Percentiles rank a stretch among this genome's conserved stretches.
Evolutionary conservation across 2,797 vertebrate species (phyloP).

Genomic region (Microtus agrestis): DNA sequence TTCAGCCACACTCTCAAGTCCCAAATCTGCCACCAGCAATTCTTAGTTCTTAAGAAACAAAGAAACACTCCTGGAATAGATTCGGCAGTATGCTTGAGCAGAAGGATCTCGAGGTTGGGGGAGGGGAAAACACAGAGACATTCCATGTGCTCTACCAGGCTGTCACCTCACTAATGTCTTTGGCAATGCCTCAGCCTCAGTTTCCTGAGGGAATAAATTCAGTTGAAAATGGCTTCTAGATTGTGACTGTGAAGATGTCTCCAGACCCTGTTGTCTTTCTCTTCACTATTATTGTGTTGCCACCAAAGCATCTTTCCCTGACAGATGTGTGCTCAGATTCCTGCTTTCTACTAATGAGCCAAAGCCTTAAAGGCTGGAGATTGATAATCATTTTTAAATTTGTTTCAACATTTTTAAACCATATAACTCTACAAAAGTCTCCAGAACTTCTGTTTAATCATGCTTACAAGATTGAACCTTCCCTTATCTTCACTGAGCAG

Average conservation of each 20-base stretch:
- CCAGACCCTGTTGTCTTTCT: constrained; percentile 4
- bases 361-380: not conserved
- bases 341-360: not conserved
- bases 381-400: constrained; percentile 3
- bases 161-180: not conserved
- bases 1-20: not conserved
- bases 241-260: not conserved
- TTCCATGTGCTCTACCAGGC: not conserved
- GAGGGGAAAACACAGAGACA: not conserved
- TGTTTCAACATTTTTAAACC: constrained; percentile 40
- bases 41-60: constrained; percentile 52
- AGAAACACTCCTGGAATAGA: not conserved
- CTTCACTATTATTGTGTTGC: not conserved
- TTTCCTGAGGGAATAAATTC: constrained; percentile 38
- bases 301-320: not conserved
- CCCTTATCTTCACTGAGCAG: not conserved
- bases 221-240: not conserved
- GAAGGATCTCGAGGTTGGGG: not conserved
- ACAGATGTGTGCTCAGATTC: not conserved
- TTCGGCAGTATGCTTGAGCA: not conserved
- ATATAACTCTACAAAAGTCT: not conserved
- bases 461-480: constrained; percentile 9
- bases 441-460: constrained; percentile 10
- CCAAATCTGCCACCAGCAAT: not conserved
- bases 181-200: constrained; percentile 12